Evolutionary conservation across 2,797 vertebrate species (phyloP).

Genomic region (Danio albolineatus): DNA sequence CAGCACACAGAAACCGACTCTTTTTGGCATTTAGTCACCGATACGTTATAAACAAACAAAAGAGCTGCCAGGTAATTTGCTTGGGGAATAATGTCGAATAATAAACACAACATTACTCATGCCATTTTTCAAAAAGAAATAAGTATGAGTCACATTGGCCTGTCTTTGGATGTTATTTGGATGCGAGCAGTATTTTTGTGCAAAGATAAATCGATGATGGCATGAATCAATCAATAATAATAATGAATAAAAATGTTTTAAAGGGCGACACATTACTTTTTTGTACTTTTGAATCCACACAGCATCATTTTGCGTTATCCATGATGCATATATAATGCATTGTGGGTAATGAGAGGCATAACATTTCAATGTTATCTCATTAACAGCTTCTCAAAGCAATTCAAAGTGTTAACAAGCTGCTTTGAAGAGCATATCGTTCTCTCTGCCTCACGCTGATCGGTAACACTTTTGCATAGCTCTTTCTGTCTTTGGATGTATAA

Average conservation of each 20-base stretch:
- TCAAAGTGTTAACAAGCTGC: conserved; percentile 2
- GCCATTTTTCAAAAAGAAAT: conserved; percentile 14
- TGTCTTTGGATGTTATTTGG: background rate
- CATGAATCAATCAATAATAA: background rate
- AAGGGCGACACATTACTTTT: no score
- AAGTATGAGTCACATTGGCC: background rate
- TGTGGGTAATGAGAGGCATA: conserved; percentile 3
- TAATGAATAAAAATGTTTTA: background rate
- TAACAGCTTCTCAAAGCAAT: conserved; percentile 5
- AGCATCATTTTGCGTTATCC: no score
- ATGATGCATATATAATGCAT: background rate
- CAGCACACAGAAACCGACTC: background rate
- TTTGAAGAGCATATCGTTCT: conserved; percentile 9
- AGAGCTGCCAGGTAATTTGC: background rate
- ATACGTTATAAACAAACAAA: background rate
- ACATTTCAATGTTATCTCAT: background rate
- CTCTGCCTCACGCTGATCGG: background rate
- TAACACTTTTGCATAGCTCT: conserved; percentile 21
- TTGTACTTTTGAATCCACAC: background rate
- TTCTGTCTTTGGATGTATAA: conserved; percentile 19
- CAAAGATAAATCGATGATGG: background rate
- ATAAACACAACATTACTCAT: background rate
- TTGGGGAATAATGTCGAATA: background rate
- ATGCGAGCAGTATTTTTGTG: background rate
- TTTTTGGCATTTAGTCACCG: background rate